phyloP scores from a whole-genome alignment of 2,888 invertebrate genomes.

The Hypena proboscidalis region DNA sequence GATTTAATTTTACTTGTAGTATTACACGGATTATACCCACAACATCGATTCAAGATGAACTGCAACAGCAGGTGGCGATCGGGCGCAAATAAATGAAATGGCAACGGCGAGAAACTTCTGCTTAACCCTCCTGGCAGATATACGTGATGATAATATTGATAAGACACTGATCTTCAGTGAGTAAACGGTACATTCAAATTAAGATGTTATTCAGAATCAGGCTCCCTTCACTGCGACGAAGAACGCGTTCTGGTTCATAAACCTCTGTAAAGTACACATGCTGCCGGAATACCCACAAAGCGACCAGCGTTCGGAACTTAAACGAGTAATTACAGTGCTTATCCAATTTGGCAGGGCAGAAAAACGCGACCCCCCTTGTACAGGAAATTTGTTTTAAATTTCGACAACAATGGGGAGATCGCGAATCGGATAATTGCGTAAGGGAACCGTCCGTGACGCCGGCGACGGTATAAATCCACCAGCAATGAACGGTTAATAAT shows the following conservation, averaged over 20 bases:
- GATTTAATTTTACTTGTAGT: not conserved
- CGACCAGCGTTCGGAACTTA: slow-evolving; percentile 67
- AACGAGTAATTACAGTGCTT: slow-evolving; percentile 82
- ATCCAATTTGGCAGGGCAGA: slow-evolving; percentile 83
- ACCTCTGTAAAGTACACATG: slow-evolving; percentile 61
- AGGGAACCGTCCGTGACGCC: slow-evolving; percentile 77
- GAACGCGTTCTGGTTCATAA: slow-evolving; percentile 68
- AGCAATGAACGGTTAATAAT: slow-evolving; percentile 79
- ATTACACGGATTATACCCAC: too few relatives aligned
- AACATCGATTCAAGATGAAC: too few relatives aligned
- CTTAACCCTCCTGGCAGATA: too few relatives aligned
- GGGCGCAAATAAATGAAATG: too few relatives aligned
- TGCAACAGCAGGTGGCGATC: too few relatives aligned
- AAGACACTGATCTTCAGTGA: slow-evolving; percentile 15
- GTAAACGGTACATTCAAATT: slow-evolving; percentile 26
- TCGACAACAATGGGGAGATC: slow-evolving; percentile 84
- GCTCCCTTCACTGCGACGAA: slow-evolving; percentile 35
- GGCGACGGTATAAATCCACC: slow-evolving; percentile 71
- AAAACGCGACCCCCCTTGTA: slow-evolving; percentile 81
- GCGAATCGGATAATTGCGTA: slow-evolving; percentile 77
- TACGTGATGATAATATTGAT: not conserved
- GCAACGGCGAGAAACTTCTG: too few relatives aligned
- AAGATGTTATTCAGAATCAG: slow-evolving; percentile 46
- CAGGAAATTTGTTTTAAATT: slow-evolving; percentile 85
- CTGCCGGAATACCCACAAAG: slow-evolving; percentile 56